Evolutionary conservation across 2,113 vertebrate genomes (phyloP).

Genomic region (Labrus mixtus): DNA sequence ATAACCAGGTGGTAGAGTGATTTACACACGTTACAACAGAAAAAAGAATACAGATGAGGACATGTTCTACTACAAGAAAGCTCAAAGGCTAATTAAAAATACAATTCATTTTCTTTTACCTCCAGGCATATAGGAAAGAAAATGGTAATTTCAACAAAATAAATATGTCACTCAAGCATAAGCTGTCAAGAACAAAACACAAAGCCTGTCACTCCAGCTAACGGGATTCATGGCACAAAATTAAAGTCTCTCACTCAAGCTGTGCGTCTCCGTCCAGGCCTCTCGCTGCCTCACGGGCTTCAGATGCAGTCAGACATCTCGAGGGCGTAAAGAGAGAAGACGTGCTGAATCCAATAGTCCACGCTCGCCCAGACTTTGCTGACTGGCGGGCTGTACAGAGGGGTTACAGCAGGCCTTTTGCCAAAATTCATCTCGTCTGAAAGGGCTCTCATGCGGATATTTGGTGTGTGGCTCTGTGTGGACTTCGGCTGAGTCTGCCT

Average conservation of each 20-base stretch:
- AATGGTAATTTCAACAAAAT: conserved; percentile 21
- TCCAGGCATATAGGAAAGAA: neutral
- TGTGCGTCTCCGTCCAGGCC: conserved; percentile 5
- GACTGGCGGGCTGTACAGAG: conserved; percentile 53
- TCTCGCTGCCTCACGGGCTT: conserved; percentile 40
- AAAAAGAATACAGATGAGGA: neutral
- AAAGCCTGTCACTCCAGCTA: conserved; percentile 7
- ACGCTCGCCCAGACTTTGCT: conserved; percentile 43
- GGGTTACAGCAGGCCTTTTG: conserved; percentile 46
- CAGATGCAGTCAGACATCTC: conserved; percentile 32
- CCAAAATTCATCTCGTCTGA: conserved; percentile 64
- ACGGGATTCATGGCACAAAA: conserved; percentile 12
- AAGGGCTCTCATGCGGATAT: conserved; percentile 55
- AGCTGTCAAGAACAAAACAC: conserved; percentile 19
- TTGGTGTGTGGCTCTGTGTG: conserved; percentile 20
- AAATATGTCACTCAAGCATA: neutral
- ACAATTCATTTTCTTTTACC: conserved; percentile 16
- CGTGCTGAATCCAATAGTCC: conserved; percentile 45
- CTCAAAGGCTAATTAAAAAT: conserved; percentile 1
- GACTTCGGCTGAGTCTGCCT: conserved; percentile 27
- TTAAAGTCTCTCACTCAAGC: conserved; percentile 39
- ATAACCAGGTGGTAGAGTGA: neutral
- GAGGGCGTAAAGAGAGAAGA: conserved; percentile 3
- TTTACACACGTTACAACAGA: neutral
- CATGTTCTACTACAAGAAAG: neutral